Conservation (phyloP, 2,888 invertebrate genomes). For the Drosophila anomalata region DNA sequence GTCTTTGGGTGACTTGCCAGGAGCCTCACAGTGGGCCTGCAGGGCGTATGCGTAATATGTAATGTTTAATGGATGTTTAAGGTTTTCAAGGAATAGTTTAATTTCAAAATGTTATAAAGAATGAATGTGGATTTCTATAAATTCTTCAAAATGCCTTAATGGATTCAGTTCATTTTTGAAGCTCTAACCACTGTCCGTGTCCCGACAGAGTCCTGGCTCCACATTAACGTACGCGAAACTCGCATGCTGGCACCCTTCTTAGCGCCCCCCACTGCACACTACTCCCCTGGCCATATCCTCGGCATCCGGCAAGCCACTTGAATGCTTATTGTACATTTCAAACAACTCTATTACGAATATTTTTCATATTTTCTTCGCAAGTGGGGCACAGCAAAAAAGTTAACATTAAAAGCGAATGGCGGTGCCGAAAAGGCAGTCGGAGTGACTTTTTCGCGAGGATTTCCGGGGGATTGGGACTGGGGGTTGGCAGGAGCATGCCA, state of each 20-base stretch:
- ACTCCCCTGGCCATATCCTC: constrained; percentile 20
- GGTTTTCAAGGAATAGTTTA: too few relatives aligned
- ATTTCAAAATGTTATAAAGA: too few relatives aligned
- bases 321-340: constrained; percentile 78
- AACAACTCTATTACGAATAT: constrained; percentile 81
- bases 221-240: constrained; percentile 49
- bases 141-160: too few relatives aligned
- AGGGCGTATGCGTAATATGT: background rate
- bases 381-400: constrained; percentile 57
- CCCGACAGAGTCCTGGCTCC: constrained; percentile 41
- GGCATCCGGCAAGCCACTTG: constrained; percentile 66
- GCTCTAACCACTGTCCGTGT: background rate
- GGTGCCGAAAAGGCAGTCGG: constrained; percentile 61
- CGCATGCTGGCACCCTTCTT: background rate
- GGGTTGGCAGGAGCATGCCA: constrained; percentile 36
- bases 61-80: background rate
- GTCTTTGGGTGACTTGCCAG: constrained; percentile 12
- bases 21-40: constrained; percentile 24
- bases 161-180: background rate
- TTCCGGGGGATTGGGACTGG: constrained; percentile 15
- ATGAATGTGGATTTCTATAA: too few relatives aligned
- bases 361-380: constrained; percentile 74
- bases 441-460: constrained; percentile 36
- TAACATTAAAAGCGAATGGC: constrained; percentile 62
- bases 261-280: constrained; percentile 2